These are phyloP conservation scores for Artibeus jamaicensis DNA, from an alignment of 2,797 vertebrate species.

Conservation along the genomic window DNA sequence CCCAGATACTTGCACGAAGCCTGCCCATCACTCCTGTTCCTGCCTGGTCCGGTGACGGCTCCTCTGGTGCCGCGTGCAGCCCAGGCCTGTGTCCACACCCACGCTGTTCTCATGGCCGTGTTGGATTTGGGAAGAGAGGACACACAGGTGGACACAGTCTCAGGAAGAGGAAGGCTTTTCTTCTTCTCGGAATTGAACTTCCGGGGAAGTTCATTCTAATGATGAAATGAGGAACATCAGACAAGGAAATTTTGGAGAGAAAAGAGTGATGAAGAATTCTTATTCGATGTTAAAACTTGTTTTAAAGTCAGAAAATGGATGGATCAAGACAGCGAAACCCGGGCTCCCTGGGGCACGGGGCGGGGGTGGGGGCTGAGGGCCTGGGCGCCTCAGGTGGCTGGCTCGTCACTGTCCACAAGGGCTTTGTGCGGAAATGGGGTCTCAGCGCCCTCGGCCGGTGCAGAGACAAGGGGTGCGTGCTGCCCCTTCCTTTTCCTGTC, in stretches of 20 bases:
- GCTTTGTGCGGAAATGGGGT: neutral
- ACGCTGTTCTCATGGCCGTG: neutral
- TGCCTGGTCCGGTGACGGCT: neutral
- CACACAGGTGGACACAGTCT: neutral
- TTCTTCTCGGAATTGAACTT: neutral
- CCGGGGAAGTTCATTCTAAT: neutral
- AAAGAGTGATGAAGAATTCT: neutral
- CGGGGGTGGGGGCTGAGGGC: neutral
- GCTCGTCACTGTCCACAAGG: constrained; percentile 20
- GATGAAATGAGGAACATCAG: neutral
- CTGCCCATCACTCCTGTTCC: neutral
- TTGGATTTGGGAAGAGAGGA: neutral
- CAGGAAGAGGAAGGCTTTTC: neutral
- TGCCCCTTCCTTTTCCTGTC: neutral
- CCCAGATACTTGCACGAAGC: neutral
- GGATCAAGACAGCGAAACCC: neutral
- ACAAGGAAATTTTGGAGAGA: neutral
- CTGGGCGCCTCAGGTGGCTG: neutral
- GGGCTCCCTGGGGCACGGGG: neutral
- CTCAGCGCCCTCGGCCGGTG: neutral
- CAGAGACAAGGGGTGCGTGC: neutral
- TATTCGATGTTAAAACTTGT: neutral
- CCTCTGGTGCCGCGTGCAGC: neutral
- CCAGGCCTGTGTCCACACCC: neutral
- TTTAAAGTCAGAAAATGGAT: neutral